Conservation (phyloP, 2,113 vertebrate genomes). For the Nibea coibor region DNA sequence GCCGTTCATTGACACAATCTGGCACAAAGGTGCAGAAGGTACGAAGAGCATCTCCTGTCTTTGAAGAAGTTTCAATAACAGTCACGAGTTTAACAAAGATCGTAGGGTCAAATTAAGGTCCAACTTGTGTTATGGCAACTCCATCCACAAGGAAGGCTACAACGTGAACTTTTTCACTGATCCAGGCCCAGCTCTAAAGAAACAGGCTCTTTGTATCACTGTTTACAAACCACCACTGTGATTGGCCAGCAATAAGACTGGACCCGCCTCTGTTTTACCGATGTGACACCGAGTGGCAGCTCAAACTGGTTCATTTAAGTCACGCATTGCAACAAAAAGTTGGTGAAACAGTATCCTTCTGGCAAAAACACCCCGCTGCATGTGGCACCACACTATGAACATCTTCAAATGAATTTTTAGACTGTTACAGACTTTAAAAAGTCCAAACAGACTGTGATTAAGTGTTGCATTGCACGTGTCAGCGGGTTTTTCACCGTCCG, state of each 20-base stretch:
- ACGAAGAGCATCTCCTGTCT: no score
- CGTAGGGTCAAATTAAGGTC: no score
- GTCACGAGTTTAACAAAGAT: no score
- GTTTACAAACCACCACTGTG: not conserved
- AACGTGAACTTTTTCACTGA: no score
- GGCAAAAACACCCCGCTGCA: no score
- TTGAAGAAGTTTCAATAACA: no score
- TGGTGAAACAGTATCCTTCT: not conserved
- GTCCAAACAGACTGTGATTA: not conserved
- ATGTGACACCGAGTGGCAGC: not conserved
- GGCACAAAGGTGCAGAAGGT: no score
- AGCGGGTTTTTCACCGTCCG: constrained; percentile 30
- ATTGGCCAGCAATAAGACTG: not conserved
- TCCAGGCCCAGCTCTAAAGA: no score
- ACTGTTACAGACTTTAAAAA: not conserved
- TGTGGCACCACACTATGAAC: not conserved
- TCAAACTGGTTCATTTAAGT: not conserved
- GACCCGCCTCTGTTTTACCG: not conserved
- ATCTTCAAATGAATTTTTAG: not conserved
- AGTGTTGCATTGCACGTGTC: constrained; percentile 1
- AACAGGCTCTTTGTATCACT: no score
- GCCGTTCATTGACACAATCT: no score
- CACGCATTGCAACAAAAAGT: not conserved
- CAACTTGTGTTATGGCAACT: no score
- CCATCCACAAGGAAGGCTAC: no score